Percentiles rank a stretch among this genome's conserved stretches.
Evolutionary conservation across 2,888 invertebrate species (phyloP).

Genomic region (Gnatocerus cornutus): DNA sequence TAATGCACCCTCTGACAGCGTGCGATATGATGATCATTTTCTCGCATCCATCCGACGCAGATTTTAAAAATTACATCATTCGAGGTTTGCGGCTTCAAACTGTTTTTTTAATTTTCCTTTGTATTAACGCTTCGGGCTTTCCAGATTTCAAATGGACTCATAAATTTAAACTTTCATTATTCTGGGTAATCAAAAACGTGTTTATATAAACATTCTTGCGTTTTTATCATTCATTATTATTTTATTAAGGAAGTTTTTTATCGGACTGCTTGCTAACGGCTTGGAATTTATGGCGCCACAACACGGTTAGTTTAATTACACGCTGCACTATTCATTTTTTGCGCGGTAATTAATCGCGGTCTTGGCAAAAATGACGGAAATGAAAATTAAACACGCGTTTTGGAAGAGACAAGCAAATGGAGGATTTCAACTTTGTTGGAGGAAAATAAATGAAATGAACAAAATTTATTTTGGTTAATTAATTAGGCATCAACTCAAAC

Average conservation of each 20-base stretch:
- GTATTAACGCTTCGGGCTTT: slow-evolving; percentile 23
- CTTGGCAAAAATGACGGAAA: no score
- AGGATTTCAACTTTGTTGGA: no score
- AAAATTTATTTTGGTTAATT: no score
- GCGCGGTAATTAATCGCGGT: no score
- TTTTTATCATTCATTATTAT: slow-evolving; percentile 30
- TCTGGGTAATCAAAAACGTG: slow-evolving; percentile 30
- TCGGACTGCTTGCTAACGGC: slow-evolving; percentile 2
- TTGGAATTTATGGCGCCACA: background rate
- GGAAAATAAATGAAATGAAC: no score
- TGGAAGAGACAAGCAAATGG: no score
- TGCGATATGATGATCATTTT: background rate
- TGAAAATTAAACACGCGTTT: no score
- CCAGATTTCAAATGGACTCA: slow-evolving; percentile 21
- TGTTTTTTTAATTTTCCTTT: slow-evolving; percentile 13
- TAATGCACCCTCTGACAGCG: no score
- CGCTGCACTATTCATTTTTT: background rate
- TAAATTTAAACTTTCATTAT: slow-evolving; percentile 32
- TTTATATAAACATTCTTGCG: slow-evolving; percentile 27
- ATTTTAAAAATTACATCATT: slow-evolving; percentile 8
- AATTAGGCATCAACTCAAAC: no score
- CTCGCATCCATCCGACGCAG: slow-evolving; percentile 1
- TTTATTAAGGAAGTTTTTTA: slow-evolving; percentile 15
- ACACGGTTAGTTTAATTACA: slow-evolving; percentile 2
- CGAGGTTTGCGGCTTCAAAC: background rate